Base-by-base conservation (phyloP, 2,888 invertebrate species). In the Andrena praecox region DNA sequence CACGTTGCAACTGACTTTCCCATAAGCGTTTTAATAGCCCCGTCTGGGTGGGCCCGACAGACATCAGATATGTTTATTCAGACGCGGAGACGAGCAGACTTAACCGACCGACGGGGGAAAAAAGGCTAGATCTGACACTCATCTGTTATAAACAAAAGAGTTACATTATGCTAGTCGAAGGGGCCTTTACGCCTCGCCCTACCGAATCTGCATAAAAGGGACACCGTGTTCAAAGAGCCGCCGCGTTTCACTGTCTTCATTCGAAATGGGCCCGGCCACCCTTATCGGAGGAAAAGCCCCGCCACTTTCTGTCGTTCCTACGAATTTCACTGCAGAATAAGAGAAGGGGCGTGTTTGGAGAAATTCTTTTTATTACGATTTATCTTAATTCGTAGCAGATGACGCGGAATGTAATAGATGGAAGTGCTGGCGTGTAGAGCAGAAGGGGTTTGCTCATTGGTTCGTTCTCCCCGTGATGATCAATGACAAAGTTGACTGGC, bases 21-120 rank as follows among this genome's bases (percentile, higher is more conserved):
- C 89, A 92, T 92, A 93, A 92, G 92, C 87, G 90, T 92, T 93
- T 92, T 92, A 92, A 93, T 93, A 90, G 91, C 89, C 84, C 87
- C 87, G 85, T 89, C 91, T 93, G 93, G 93, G 93, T 93, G 93
- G 93, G 91, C 93, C 86, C 81, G 85, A 78, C 91, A 91, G 92
- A 91, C 91, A 92, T 90, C 86, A 84, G 91, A 93, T 93, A 91
- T 93, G 93, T 93, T 93, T 93, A 93, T 92, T 92, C 92, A 93
- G 93, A 92, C 90, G 89, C 88, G 84, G 89, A 90, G 91, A 89
- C 82, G 85, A 89, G 90, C 88, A 87, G 90, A 88, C 90, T 89
- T 87, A 87, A 90, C 90, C 90, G 90, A 89, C 89, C 86, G 85
- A 70, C 76, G 52, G 73, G 76, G 81, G 78, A 85, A 87, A 89